Conservation (phyloP, 2,797 vertebrate genomes). For the Clarias platycephalus region DNA sequence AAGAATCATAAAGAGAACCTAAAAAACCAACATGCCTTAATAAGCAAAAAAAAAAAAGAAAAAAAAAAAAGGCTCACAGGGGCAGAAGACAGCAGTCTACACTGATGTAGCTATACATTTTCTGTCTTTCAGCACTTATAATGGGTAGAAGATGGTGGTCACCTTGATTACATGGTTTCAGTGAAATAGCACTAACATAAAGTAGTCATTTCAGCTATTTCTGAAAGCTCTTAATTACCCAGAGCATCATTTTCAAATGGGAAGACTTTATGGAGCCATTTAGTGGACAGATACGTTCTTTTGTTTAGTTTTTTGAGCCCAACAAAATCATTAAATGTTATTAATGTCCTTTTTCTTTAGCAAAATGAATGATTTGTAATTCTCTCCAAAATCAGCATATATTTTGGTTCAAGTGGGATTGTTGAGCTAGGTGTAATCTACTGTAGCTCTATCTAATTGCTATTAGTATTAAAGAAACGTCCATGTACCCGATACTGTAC, state of each 20-base stretch:
- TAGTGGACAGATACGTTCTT: neutral
- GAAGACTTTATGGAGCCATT: slow-evolving; percentile 36
- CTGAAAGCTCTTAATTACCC: slow-evolving; percentile 52
- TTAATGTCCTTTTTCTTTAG: slow-evolving; percentile 14
- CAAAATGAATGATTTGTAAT: neutral
- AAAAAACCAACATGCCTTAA: slow-evolving; percentile 58
- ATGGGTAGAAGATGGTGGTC: slow-evolving; percentile 59
- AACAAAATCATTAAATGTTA: neutral
- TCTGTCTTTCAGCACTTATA: slow-evolving; percentile 60
- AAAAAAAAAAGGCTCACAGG: slow-evolving; percentile 47
- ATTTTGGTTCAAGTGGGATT: neutral
- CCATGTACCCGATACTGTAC: neutral
- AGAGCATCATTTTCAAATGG: slow-evolving; percentile 11
- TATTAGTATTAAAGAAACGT: neutral
- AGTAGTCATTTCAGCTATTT: slow-evolving; percentile 53
- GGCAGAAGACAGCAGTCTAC: slow-evolving; percentile 56
- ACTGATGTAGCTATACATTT: slow-evolving; percentile 69
- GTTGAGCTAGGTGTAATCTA: neutral
- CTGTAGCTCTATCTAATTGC: too few species aligned
- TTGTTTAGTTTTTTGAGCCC: neutral
- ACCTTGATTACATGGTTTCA: slow-evolving; percentile 64
- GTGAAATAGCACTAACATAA: slow-evolving; percentile 52
- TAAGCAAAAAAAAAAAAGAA: slow-evolving; percentile 34
- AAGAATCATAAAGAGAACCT: neutral
- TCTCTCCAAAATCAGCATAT: neutral